Evolutionary conservation across 2,888 invertebrate genomes (phyloP).

Genomic region (Calameuta pallipes): DNA sequence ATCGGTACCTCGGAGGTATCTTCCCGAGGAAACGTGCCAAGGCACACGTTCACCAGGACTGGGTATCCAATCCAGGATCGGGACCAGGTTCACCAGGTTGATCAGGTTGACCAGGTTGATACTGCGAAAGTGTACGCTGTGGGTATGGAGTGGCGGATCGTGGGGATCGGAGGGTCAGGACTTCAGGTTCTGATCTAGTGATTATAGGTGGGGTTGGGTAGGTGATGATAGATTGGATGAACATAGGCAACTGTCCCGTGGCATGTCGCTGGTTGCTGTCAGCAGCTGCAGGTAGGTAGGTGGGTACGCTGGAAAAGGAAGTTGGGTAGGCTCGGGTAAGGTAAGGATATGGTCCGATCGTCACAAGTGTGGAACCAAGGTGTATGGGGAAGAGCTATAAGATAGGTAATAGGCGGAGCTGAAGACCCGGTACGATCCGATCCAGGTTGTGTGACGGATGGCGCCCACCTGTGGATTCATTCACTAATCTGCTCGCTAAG

Average conservation of each 20-base stretch:
- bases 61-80: background rate
- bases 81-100: background rate
- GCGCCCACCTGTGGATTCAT: conserved; percentile 67
- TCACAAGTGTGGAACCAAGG: conserved; percentile 31
- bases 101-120: background rate
- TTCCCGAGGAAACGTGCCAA: background rate
- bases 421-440: conserved; percentile 45
- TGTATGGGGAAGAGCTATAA: conserved; percentile 24
- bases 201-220: background rate
- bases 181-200: background rate
- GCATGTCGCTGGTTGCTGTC: conserved; percentile 47
- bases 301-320: conserved; percentile 30
- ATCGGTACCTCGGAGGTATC: conserved; percentile 36
- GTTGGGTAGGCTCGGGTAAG: conserved; percentile 30
- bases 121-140: background rate
- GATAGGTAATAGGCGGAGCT: conserved; percentile 54
- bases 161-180: background rate
- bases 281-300: conserved; percentile 50
- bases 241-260: conserved; percentile 53
- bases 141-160: background rate
- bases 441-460: conserved; percentile 61
- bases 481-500: conserved; percentile 67
- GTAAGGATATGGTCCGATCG: background rate
- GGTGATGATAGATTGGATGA: conserved; percentile 55
- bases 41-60: background rate